A percentile compares a stretch with the other conserved stretches of the same genome.
These are phyloP conservation scores for Antedon mediterranea DNA, from an alignment of 53 echinoderm and acorn worm species.

Conservation along the genomic window DNA sequence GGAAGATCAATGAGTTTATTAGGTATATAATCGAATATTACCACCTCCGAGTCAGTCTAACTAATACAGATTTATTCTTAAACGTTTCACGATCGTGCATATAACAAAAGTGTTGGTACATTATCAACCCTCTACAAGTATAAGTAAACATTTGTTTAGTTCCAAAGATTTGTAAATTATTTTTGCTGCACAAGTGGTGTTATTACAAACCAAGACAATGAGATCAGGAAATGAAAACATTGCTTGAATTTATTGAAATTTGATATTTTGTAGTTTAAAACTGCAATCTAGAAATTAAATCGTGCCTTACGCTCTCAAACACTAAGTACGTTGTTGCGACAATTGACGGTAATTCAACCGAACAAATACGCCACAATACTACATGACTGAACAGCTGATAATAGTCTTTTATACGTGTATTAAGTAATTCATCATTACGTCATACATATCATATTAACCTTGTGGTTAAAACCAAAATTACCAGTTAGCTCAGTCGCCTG, in stretches of 20 bases:
- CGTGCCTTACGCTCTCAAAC: no score
- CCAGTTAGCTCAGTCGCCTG: no score
- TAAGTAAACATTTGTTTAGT: no score
- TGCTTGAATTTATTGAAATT: not conserved
- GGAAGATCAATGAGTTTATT: no score
- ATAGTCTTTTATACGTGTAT: no score
- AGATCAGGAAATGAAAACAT: not conserved
- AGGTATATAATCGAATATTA: not conserved
- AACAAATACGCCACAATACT: no score
- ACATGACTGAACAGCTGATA: no score
- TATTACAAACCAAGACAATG: not conserved
- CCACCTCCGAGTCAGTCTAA: not conserved
- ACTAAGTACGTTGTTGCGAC: no score
- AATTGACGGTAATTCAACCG: no score
- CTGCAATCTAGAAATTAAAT: not conserved
- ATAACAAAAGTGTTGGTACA: not conserved
- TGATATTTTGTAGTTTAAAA: not conserved
- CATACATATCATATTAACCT: no score
- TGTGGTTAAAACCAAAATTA: no score
- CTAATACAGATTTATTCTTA: not conserved
- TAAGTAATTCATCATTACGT: no score
- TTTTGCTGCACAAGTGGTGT: not conserved
- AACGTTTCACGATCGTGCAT: not conserved
- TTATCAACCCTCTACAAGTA: not conserved
- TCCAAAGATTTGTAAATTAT: not conserved